Evolutionary conservation across 2,797 vertebrate genomes (phyloP).

Genomic region (Myotis vivesi): DNA sequence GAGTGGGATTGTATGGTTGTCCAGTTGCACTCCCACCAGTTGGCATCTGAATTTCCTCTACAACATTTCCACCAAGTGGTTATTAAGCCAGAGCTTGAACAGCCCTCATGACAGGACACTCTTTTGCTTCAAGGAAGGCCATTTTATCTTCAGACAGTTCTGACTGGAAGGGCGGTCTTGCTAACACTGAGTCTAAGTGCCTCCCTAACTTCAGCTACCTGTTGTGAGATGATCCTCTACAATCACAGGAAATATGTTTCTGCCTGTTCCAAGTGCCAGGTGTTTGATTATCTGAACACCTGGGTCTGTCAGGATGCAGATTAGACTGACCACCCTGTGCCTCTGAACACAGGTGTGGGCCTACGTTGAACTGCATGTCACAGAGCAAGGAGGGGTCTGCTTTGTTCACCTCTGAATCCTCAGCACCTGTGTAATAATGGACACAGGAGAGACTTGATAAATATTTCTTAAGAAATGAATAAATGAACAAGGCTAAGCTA

Average conservation of each 20-base stretch:
- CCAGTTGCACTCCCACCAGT: neutral
- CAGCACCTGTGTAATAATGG: neutral
- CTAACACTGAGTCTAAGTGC: neutral
- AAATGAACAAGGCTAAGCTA: neutral
- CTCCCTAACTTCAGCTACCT: neutral
- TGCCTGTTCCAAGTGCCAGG: neutral
- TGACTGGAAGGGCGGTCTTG: neutral
- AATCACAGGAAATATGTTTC: neutral
- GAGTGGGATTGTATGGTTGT: neutral
- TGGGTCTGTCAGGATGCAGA: neutral
- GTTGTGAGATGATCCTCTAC: neutral
- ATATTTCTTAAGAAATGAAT: neutral
- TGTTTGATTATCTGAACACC: neutral
- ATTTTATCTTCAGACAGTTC: neutral
- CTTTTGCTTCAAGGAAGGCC: neutral
- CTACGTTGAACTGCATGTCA: neutral
- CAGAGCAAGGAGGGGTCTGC: neutral
- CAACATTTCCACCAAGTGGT: neutral
- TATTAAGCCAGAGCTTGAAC: neutral
- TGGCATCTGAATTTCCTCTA: neutral
- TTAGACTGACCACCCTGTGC: neutral
- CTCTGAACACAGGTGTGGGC: neutral
- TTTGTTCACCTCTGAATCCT: neutral
- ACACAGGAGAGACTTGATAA: neutral
- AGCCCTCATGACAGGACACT: neutral